Base-by-base conservation (phyloP, 2,888 invertebrate genomes). In the Cantharis lateralis region DNA sequence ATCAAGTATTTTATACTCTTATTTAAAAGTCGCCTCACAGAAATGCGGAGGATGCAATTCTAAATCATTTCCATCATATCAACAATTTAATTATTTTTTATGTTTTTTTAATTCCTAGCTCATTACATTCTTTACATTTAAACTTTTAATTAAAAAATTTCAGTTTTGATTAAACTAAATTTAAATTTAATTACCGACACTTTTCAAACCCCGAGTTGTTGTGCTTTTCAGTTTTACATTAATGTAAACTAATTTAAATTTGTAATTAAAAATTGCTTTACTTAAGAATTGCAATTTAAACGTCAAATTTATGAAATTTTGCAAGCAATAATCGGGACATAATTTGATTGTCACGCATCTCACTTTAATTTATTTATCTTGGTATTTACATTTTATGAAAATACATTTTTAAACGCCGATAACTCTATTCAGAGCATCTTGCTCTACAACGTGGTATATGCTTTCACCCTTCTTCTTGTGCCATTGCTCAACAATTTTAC, bases 1-100 rank as follows among this genome's bases (percentile, higher is more conserved):
- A 24, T 0, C 70, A 26, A 48, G 62, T 64, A 62, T 75, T 75
- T 75, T 75, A 75, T 75, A 75, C 74, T 10, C 5, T 69, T 26
- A 72, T 28, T 48, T 62, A 73, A 62, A 32, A 24, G 11, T 28
- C 68, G 68, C 11, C 63, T 69, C 11, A 71, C 63, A 71, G 62
- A 71, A 20, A 63, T 72, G 76, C 70, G 76, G 72, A 48, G 76
- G 76, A 48, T 72, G 76, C 69, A 72, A 72, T 70, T 72, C 26
- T 68, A 69, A 69, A 63, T 63, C 24, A 72, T 76, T 76, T 68
- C 16, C 71, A 76, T 76, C 72, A 72, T 63, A 72, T 76, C 32
- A 32, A 32, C 32, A 32, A 32, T 32, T 74, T 75, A 75, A 75
- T 75, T 71, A 75, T 75, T 75, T 75, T 75, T 75, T 75, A 75